phyloP scores from a whole-genome alignment of 2,113 vertebrate species.

The Nematolebias whitei region DNA sequence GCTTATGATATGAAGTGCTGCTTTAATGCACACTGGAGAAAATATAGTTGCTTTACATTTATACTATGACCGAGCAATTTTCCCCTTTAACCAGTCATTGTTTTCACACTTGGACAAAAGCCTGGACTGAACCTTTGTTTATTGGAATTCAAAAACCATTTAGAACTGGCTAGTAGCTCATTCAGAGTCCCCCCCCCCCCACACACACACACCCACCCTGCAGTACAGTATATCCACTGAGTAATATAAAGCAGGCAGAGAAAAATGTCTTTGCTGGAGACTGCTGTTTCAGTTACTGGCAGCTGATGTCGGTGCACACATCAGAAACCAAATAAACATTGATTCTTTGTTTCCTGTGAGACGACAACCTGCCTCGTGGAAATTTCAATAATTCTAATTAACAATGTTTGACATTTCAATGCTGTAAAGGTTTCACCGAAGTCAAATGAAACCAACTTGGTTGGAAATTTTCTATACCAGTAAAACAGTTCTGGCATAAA shows the following conservation, averaged over 20 bases:
- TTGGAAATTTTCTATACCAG: neutral
- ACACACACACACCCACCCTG: neutral
- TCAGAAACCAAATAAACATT: neutral
- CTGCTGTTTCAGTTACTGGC: neutral
- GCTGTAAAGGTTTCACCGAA: neutral
- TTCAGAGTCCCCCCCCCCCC: neutral
- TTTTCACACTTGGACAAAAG: slow-evolving; percentile 36
- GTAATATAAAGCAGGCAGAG: slow-evolving; percentile 6
- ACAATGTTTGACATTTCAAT: neutral
- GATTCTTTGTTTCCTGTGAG: neutral
- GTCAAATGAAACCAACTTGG: neutral
- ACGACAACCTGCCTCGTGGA: neutral
- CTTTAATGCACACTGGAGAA: slow-evolving; percentile 62
- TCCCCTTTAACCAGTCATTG: slow-evolving; percentile 52
- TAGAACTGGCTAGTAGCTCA: slow-evolving; percentile 21
- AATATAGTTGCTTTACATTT: slow-evolving; percentile 58
- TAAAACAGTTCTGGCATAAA: too few species aligned
- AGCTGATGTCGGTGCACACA: neutral
- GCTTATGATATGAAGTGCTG: slow-evolving; percentile 72
- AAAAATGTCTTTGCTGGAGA: neutral
- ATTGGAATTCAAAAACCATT: slow-evolving; percentile 51
- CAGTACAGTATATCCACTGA: slow-evolving; percentile 6
- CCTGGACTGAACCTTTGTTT: slow-evolving; percentile 46
- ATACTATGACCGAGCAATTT: slow-evolving; percentile 52
- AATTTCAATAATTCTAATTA: neutral